phyloP scores from a whole-genome alignment of 2,797 vertebrate species.

The Hyperoplus immaculatus region DNA sequence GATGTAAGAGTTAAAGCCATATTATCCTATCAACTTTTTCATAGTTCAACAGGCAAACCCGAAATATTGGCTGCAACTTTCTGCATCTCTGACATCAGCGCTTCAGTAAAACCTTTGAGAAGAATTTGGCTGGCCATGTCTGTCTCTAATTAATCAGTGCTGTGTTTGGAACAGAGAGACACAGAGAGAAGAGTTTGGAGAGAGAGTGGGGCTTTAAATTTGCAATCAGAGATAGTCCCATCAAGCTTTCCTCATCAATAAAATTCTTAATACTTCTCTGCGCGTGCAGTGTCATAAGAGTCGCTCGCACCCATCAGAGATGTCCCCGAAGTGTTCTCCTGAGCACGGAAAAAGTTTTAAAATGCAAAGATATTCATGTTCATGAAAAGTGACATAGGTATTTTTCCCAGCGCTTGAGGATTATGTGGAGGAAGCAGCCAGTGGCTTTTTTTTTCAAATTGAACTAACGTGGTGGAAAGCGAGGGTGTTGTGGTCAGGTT shows the following conservation, averaged over 20 bases:
- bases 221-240: constrained; percentile 29
- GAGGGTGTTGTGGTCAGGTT: constrained; percentile 58
- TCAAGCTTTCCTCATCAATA: constrained; percentile 32
- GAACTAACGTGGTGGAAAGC: constrained; percentile 56
- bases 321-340: background rate
- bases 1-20: constrained; percentile 51
- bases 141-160: constrained; percentile 79
- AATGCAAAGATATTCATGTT: constrained; percentile 34
- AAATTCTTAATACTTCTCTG: constrained; percentile 25
- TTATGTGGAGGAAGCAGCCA: constrained; percentile 47
- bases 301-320: background rate
- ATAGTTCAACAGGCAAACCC: constrained; percentile 53
- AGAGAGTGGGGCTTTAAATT: constrained; percentile 28
- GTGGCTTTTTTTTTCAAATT: constrained; percentile 45
- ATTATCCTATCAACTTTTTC: constrained; percentile 51
- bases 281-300: constrained; percentile 12
- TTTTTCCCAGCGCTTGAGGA: constrained; percentile 49
- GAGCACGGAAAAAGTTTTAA: constrained; percentile 5
- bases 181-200: constrained; percentile 31
- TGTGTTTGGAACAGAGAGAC: constrained; percentile 51
- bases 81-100: constrained; percentile 77
- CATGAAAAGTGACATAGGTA: constrained; percentile 50
- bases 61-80: constrained; percentile 68
- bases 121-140: constrained; percentile 75
- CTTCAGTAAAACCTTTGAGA: constrained; percentile 70